Evolutionary conservation across 2,888 invertebrate genomes (phyloP), one percentile per base, ranked within the genome.

Genomic region (Leucophora obtusa): DNA sequence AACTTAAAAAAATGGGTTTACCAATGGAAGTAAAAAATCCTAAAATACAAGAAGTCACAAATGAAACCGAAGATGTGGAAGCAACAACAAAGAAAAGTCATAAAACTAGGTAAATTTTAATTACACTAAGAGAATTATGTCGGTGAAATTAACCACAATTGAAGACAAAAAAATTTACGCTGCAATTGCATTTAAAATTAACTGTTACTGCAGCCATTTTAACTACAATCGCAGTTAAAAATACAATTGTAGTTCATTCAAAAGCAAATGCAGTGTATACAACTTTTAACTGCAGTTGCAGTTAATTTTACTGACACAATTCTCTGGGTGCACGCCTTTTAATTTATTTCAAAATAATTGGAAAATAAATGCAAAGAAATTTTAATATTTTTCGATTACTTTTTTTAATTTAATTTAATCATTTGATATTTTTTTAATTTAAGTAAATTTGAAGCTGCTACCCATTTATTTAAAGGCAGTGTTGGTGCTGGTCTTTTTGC

Each of bases 401-500:
- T 35, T n/a, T 28, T n/a, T 43, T 59, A n/a, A n/a, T n/a, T n/a
- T n/a, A n/a, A n/a, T n/a, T n/a, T n/a, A 24, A 1, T 53, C 3
- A 8, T 10, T 2, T 62, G 38, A 9, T 10, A 5, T n/a, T 3
- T 62, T 51, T 10, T 33, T 51, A 56, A n/a, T 68, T 63, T 11
- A 87, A 97, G 97, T 82, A 96, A 95, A 88, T 84, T 93, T 82
- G 96, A 97, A 88, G 96, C 97, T 0, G 92, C 98, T 89, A 95
- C 97, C 91, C 97, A 98, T 90, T 91, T 98, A 63, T 94, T 98
- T 87, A 97, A 97, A 88, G 98, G 97, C 9, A 98, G 98, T 91
- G 94, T 98, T 59, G 98, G 98, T 21, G 97, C 98, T 0, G 98
- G 98, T 0, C 93, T 98, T 83, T 94, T 98, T 86, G 98, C 98